These are phyloP conservation scores for Latrodectus geometricus DNA, from an alignment of 1,140 invertebrate genomes.

Conservation along the genomic window DNA sequence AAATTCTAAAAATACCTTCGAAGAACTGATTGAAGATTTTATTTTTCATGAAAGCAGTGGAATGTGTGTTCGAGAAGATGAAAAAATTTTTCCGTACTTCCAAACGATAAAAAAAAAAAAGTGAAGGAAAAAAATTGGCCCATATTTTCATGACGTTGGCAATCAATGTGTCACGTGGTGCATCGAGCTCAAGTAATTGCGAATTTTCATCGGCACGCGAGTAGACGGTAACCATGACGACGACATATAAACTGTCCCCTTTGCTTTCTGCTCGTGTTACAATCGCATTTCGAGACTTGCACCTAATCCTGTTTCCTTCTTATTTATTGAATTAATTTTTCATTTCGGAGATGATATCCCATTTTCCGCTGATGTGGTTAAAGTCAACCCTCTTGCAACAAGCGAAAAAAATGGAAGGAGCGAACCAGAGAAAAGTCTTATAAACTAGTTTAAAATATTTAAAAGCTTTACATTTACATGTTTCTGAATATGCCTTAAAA, in stretches of 20 bases:
- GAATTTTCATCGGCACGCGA: slow-evolving; percentile 52
- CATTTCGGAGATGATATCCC: not conserved
- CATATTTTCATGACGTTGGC: slow-evolving; percentile 56
- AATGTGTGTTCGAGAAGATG: not conserved
- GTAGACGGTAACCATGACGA: slow-evolving; percentile 36
- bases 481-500: no score
- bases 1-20: slow-evolving; percentile 29
- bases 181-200: slow-evolving; percentile 33
- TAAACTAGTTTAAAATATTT: no score
- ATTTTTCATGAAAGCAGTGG: not conserved
- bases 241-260: slow-evolving; percentile 37
- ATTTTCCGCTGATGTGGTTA: not conserved
- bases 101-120: not conserved
- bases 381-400: not conserved
- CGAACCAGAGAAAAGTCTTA: no score
- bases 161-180: slow-evolving; percentile 57
- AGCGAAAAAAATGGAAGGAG: no score
- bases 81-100: not conserved
- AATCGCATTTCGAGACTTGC: not conserved
- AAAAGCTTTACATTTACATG: no score
- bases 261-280: slow-evolving; percentile 17
- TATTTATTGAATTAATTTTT: slow-evolving; percentile 46
- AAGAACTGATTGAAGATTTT: not conserved
- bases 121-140: slow-evolving; percentile 15
- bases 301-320: not conserved